Base-by-base conservation (phyloP, 2,888 invertebrate genomes). In the Nephrotoma appendiculata region DNA sequence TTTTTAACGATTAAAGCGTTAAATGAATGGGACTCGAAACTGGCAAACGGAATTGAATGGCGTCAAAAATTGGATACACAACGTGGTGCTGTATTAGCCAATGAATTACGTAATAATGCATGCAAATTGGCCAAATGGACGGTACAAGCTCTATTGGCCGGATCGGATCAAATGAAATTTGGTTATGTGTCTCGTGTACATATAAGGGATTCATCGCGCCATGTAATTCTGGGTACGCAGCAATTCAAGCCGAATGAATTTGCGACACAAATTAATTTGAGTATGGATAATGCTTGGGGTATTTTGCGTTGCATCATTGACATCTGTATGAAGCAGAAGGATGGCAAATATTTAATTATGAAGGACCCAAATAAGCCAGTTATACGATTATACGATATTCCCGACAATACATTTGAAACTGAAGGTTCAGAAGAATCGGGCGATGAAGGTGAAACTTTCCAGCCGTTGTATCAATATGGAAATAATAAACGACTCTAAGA, bases 251-350 rank as follows among this genome's bases (percentile, higher is more conserved):
- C 99, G 11, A 96, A 96, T 90, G 99, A 99, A 93, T 99, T 99
- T 92, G 99, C 99, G 11, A 97, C 97, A 7, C 99, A 99, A 92
- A 99, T 99, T 90, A 99, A 98, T 92, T 93, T 99, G 89, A 99
- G 98, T 90, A 98, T 99, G 98, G 99, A 99, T 92, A 99, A 99
- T 92, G 98, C 98, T 2, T 99, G 99, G 99, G 99, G 98, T 88
- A 97, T 99, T 87, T 93, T 99, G 88, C 95, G 99, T 15, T 99
- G 98, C 92, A 98, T 99, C 90, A 96, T 99, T 89, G 99, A 99
- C 90, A 96, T 98, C 88, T 97, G 98, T 89, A 97, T 98, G 96
- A 98, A 98, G 92, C 97, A 98, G 91, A 96, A 98, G 90, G 98
- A 98, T 90, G 99, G 99, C 88, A 96, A 96, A 92, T 99, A 98